phyloP scores from a whole-genome alignment of 2,113 vertebrate genomes.

The Corythoichthys haematopterus region DNA sequence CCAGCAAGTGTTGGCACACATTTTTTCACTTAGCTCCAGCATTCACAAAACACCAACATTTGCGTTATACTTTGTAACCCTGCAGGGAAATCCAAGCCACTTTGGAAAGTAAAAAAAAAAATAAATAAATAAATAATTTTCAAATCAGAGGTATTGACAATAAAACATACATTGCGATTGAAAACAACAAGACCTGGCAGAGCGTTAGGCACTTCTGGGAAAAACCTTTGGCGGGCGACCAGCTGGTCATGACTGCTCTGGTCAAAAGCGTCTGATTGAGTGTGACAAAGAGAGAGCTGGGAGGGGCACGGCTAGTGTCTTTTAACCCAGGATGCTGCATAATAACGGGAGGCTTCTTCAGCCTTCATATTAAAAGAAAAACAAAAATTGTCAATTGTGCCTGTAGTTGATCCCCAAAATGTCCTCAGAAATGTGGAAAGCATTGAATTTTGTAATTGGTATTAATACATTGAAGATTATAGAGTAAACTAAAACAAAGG shows the following conservation, averaged over 20 bases:
- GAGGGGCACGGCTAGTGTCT: neutral
- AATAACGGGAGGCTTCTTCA: neutral
- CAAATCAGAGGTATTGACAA: slow-evolving; percentile 29
- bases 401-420: too few relatives aligned
- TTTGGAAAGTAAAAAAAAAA: neutral
- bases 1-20: neutral
- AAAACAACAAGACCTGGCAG: slow-evolving; percentile 24
- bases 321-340: slow-evolving; percentile 10
- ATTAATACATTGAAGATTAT: neutral
- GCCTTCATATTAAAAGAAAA: neutral
- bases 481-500: neutral
- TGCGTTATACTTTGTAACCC: neutral
- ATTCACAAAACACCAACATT: neutral
- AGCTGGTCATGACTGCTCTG: slow-evolving; percentile 13
- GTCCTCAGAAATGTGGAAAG: too few relatives aligned
- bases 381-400: neutral
- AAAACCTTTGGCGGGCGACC: slow-evolving; percentile 36
- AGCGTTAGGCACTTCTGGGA: slow-evolving; percentile 12
- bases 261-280: slow-evolving; percentile 23
- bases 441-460: neutral
- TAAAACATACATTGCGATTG: slow-evolving; percentile 12
- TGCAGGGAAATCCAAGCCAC: neutral
- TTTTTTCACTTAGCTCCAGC: neutral
- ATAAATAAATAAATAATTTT: slow-evolving; percentile 4
- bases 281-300: slow-evolving; percentile 25